These are phyloP conservation scores for Prionailurus bengalensis DNA, from an alignment of 2,113 vertebrate genomes.

Conservation along the genomic window DNA sequence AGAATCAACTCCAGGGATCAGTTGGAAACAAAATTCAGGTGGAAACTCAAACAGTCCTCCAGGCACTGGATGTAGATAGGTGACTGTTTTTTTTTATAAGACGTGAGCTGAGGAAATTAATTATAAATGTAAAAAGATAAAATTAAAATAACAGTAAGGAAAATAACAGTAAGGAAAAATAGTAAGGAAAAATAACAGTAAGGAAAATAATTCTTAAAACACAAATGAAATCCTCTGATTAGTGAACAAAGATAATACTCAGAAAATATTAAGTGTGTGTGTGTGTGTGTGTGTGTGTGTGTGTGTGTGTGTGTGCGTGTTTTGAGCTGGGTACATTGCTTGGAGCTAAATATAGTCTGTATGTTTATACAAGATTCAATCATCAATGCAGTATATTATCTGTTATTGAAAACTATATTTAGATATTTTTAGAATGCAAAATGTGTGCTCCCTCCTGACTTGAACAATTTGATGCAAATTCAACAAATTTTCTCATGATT, in stretches of 20 bases:
- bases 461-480: conserved; percentile 70
- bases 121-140: neutral
- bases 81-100: neutral
- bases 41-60: neutral
- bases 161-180: neutral
- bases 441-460: neutral
- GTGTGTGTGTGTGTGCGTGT: neutral
- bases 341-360: neutral
- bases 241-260: neutral
- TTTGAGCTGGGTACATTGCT: neutral
- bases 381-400: neutral
- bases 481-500: conserved; percentile 25
- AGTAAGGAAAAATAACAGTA: neutral
- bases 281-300: neutral
- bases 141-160: neutral
- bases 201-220: neutral
- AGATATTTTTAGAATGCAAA: conserved; percentile 45
- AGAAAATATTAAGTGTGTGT: neutral
- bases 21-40: neutral
- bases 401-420: conserved; percentile 35
- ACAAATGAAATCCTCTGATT: neutral
- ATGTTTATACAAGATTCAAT: conserved; percentile 25
- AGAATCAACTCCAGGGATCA: neutral
- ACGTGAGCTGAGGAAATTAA: neutral
- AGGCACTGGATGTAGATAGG: too few species aligned